Percentiles rank a stretch among this genome's conserved stretches.
These are phyloP conservation scores for Crocodylus rhombifer DNA, from an alignment of 2,797 vertebrate species.

Conservation along the genomic window DNA sequence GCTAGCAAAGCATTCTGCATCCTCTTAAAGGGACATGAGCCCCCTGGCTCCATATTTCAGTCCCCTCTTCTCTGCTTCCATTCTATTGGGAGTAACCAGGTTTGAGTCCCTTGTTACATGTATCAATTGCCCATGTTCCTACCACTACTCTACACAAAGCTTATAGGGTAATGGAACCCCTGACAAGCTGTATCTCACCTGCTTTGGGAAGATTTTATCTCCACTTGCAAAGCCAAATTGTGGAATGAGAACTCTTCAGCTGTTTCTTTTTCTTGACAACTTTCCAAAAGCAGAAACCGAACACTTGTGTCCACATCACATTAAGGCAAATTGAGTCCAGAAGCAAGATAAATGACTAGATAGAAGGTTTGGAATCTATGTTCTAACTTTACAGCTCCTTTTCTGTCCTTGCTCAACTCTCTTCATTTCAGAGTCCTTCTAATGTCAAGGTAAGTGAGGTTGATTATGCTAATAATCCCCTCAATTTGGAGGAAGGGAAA, in stretches of 20 bases:
- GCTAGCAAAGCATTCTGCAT: too few species aligned
- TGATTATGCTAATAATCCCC: background rate
- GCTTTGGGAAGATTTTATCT: background rate
- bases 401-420: background rate
- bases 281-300: rapidly evolving
- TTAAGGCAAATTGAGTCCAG: background rate
- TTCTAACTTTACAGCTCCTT: background rate
- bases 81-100: rapidly evolving
- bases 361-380: background rate
- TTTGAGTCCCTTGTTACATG: too few species aligned
- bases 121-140: background rate
- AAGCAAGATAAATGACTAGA: too few species aligned
- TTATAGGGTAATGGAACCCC: background rate
- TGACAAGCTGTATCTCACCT: background rate
- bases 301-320: background rate
- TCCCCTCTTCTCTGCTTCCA: too few species aligned
- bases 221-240: background rate
- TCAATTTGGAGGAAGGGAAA: background rate
- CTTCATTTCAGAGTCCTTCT: background rate
- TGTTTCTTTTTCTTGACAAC: background rate
- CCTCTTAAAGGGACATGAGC: too few species aligned
- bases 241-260: background rate
- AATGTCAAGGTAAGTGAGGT: too few species aligned
- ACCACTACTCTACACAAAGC: background rate
- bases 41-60: too few species aligned